Base-by-base conservation (phyloP, 2,113 vertebrate genomes). In the Larimichthys polyactis region DNA sequence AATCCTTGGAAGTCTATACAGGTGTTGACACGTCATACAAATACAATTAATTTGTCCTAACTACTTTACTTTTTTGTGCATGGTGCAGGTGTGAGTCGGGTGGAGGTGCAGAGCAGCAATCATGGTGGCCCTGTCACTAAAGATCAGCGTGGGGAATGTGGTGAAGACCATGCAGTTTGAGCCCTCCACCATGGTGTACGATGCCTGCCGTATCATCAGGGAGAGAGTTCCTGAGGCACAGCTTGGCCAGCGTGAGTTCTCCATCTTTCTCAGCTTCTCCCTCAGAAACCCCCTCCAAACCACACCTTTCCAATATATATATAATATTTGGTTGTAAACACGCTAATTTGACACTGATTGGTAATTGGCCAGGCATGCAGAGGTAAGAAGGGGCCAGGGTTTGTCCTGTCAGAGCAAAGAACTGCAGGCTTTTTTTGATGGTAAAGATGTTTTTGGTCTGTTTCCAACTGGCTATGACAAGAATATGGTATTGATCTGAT, bases 141-240 rank as follows among this genome's bases (percentile, higher is more conserved):
- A 99, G 96, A 99, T 99, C 92, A 96, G 97, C 79, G 98, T 99
- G 3, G 98, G 97, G 52, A 99, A 97, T 68, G 98, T 98, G 90
- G 96, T 99, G 94, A 99, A 99, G 95, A 99, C 98, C 0, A 99
- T 99, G 98, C 98, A 99, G 92, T 99, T 99, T 2, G 98, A 99
- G 91, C 98, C 98, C 4, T 99, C 98, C 89, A 99, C 98, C 68
- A 96, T 99, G 97, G 97, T 99, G 81, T 99, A 99, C 0, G 98
- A 99, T 0, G 98, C 98, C 75, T 99, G 98, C 89, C 97, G 96
- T 10, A 97, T 99, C 84, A 99, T 99, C 90, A 95, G 97, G 1
- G 98, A 99, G 93, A 95, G 98, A 10, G 98, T 99, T 67, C 97
- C 98, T 0, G 98, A 99, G 90, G 98, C 98, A 0, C 97, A 98